phyloP scores from a whole-genome alignment of 2,888 invertebrate species.

The Melipona beecheii region DNA sequence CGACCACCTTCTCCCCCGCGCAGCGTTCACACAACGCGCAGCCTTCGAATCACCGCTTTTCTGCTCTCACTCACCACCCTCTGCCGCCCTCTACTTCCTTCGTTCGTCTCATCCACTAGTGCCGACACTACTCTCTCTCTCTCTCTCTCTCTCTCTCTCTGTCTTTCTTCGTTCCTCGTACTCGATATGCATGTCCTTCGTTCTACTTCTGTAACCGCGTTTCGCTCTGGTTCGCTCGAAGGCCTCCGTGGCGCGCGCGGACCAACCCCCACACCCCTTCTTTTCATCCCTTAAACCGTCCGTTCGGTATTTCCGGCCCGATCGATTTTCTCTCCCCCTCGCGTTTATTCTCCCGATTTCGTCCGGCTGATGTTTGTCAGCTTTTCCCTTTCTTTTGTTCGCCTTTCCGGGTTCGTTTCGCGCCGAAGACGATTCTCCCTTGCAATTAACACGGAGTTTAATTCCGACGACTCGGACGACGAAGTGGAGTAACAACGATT shows the following conservation, averaged over 20 bases:
- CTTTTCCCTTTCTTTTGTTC: background rate
- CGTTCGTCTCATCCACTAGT: background rate
- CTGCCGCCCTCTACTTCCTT: background rate
- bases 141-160: no score
- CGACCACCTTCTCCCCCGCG: conserved; percentile 5
- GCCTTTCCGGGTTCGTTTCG: background rate
- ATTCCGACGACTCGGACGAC: background rate
- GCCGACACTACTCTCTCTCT: background rate
- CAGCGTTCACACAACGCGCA: conserved; percentile 18
- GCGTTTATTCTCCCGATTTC: conserved; percentile 28
- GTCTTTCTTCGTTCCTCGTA: conserved; percentile 11
- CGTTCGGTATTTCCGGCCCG: conserved; percentile 34
- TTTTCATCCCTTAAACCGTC: conserved; percentile 42
- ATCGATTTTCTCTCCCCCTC: conserved; percentile 33
- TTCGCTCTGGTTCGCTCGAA: conserved; percentile 58
- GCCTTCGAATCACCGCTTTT: conserved; percentile 52
- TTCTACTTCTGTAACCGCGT: conserved; percentile 55
- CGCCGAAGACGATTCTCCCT: background rate
- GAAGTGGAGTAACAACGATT: no score
- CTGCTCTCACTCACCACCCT: conserved; percentile 23
- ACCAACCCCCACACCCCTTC: conserved; percentile 12
- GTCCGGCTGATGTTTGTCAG: background rate
- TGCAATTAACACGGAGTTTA: conserved; percentile 17
- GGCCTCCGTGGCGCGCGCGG: conserved; percentile 40
- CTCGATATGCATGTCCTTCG: conserved; percentile 54